Evolutionary conservation across 2,888 invertebrate species (phyloP), one percentile per base, ranked within the genome.

Genomic region (Hoplodrina blanda): DNA sequence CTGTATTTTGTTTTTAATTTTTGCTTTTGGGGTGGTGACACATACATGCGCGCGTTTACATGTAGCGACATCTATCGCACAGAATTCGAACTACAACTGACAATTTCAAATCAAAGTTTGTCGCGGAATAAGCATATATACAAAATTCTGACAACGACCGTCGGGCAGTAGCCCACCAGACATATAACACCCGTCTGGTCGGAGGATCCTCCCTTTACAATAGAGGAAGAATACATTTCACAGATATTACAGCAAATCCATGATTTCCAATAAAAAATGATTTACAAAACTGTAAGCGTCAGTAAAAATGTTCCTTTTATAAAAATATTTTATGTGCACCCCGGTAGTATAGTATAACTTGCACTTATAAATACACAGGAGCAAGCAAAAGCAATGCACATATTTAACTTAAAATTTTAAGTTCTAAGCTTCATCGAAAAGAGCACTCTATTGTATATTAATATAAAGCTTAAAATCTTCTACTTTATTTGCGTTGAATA

Each of bases 401-500:
- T 66, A 52, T 41, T 17, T 5, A 46, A 46, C 46, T 1, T 17
- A 46, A 17, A 46, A 46, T 46, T 15, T 44, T 17, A 15, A 68
- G 46, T 53, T 49, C 4, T 37, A 44, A 61, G 44, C 56, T 62
- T 69, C 20, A 54, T 60, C n/a, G 15, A 79, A 80, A 83, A 82
- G 84, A 86, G 84, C 85, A 77, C 69, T 73, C 73, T 72, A 74
- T 84, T 46, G 46, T 46, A 46, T 17, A 79, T 71, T 25, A 25
- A 25, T 56, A 68, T 3, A 69, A 59, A 57, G 85, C 85, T 84
- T 75, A 68, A 79, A 76, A 63, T 83, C 73, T 85, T 85, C 84
- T 78, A 77, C 80, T 89, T 81, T 76, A 87, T 88, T 91, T 89
- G 90, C 85, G 71, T 85, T 86, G 67, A 74, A 85, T 85, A 80